Evolutionary conservation across 2,888 invertebrate species (phyloP), one percentile per base, ranked within the genome.

Genomic region (Geophilus truncorum): DNA sequence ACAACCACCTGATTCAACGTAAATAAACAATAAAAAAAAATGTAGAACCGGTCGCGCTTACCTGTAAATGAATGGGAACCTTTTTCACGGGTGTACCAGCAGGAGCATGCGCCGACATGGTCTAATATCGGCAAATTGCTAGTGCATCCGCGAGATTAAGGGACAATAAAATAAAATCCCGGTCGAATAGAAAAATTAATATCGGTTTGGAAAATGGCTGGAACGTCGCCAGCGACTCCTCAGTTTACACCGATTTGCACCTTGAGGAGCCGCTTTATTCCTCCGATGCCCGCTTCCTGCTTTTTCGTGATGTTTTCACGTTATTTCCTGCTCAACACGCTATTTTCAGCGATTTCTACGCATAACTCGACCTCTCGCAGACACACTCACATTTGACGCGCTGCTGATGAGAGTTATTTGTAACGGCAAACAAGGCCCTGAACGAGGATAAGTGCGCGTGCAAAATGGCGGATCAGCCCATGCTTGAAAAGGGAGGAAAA

Each of bases 51-150:
- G n/a, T 45, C 21, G 6, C 32, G 32, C 81, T 70, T 81, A 82
- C 83, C 83, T 84, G 84, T 75, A 84, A 78, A 89, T 97, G 96
- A 87, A 97, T 95, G 82, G 96, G 96, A 82, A 96, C 95, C 89
- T 97, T 96, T 89, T 96, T 96, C 84, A 96, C 95, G 83, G 95
- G 95, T 84, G 94, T 94, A 85, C 91, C 90, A 80, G 79, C 77
- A 23, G 83, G 80, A 30, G 82, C 81, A 77, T 83, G 83, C 78
- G 83, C 62, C 80, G 81, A 80, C 82, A 81, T 82, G 70, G 12
- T 70, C 28, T 51, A 70, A 70, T 70, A 70, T 28, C 70, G 70
- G n/a, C 70, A 70, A 70, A 70, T 28, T 70, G 70, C 78, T 80
- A 40, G 80, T 70, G 40, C 82, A 77, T 34, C 80, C 79, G 70